phyloP scores from a whole-genome alignment of 2,113 vertebrate genomes.

The Anhinga anhinga region DNA sequence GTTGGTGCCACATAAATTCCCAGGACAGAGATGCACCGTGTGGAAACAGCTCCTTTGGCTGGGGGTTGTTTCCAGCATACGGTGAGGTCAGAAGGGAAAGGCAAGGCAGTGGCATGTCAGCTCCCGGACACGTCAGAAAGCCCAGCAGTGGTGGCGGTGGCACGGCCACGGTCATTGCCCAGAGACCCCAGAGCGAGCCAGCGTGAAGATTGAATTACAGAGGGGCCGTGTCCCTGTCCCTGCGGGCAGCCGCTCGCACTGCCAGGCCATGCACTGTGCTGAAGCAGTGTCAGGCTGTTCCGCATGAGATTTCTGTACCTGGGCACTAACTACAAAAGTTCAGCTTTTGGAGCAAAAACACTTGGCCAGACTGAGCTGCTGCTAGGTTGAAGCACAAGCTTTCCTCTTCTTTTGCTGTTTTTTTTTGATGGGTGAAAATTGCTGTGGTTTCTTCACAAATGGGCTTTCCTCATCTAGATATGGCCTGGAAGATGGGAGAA shows the following conservation, averaged over 20 bases:
- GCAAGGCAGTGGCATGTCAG: not conserved
- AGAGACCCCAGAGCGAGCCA: not conserved
- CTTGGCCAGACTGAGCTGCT: not conserved
- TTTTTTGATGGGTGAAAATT: not conserved
- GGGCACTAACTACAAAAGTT: not conserved
- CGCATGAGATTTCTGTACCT: not conserved
- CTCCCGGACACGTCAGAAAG: not conserved
- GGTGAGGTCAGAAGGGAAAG: not conserved
- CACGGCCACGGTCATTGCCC: not conserved
- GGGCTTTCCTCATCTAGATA: not conserved
- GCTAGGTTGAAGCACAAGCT: not conserved
- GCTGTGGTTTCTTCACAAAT: not conserved
- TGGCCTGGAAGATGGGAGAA: not conserved
- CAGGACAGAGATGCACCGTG: fast-evolving
- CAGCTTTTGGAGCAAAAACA: not conserved
- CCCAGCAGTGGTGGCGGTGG: not conserved
- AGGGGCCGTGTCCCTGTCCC: fast-evolving
- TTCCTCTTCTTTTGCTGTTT: not conserved
- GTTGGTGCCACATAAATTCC: not conserved
- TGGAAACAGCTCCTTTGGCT: not conserved
- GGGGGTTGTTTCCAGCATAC: not conserved
- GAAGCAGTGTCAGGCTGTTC: not conserved
- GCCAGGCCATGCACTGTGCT: fast-evolving
- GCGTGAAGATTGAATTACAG: not conserved
- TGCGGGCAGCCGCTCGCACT: fast-evolving